Base-by-base conservation (phyloP, 1,140 invertebrate species). In the Whitmania pigra region DNA sequence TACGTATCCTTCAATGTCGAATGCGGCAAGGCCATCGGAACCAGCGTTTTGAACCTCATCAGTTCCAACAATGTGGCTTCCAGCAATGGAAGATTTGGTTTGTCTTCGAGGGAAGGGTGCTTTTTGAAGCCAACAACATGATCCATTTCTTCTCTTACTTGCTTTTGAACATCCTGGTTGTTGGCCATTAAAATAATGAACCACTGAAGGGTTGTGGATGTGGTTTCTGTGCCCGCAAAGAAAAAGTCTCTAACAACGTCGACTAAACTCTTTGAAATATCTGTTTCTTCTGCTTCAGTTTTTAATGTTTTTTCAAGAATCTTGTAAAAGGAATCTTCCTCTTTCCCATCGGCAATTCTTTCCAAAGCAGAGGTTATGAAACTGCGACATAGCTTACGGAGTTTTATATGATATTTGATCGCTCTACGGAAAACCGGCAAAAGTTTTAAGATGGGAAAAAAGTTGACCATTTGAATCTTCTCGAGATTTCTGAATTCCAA, bases 101-200 rank as follows among this genome's bases (percentile, higher is more conserved):
- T 72, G 36, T 80, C 77, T 18, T 63, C 72, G 55, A 75, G 76
- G 18, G 71, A 53, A 17, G 79, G 78, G 5, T 29, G 54, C 17
- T 77, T 74, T 18, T 77, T 74, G 11, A 53, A 29, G 0, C 78
- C 79, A 18, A 82, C 71, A 11, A 80, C 76, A 0, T 70, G 54
- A 69, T 79, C 77, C 36, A 84, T 78, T 74, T 83, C 82, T 22
- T 76, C 60, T 11, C 77, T 75, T 0, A 81, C 66, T 70, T 75
- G 75, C 27, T 72, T 57, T 57, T 83, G 82, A 3, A 80, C 75
- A 13, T 80, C 74, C 11, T 78, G 80, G 87, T 79, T 75, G 18
- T 72, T 71, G 2, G 77, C 76, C 68, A 81, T 74, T n/a, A 76
- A 76, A 9, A 82, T 71, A 29, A 81, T 36, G 2, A 75, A 71